phyloP scores from a whole-genome alignment of 2,797 vertebrate genomes.

The Nyctibius grandis region DNA sequence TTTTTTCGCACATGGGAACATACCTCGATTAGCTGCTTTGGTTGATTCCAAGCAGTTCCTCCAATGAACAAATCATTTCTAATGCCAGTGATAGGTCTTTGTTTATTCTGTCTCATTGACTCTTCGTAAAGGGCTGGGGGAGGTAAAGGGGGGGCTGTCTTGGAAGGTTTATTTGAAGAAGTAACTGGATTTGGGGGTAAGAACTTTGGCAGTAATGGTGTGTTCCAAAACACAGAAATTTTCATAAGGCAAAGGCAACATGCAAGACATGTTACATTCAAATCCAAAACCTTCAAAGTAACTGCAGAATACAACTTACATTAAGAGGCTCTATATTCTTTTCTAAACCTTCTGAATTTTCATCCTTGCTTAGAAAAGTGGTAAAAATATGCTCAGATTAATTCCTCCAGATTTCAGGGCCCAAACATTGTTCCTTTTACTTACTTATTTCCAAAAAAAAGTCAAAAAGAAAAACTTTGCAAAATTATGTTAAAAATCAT shows the following conservation, averaged over 20 bases:
- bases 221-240: neutral
- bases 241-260: neutral
- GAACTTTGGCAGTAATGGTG: neutral
- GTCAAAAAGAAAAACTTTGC: neutral
- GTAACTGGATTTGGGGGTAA: neutral
- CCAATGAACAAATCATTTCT: neutral
- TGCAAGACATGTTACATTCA: neutral
- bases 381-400: neutral
- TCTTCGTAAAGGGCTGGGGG: neutral
- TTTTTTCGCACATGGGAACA: neutral
- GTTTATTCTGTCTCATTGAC: neutral
- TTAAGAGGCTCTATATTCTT: neutral
- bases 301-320: neutral
- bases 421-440: neutral
- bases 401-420: neutral
- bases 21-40: neutral
- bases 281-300: neutral
- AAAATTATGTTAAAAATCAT: neutral
- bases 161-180: neutral
- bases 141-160: neutral
- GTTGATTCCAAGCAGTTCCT: neutral
- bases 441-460: neutral
- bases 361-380: neutral
- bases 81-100: neutral
- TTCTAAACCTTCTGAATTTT: neutral